Base-by-base conservation (phyloP, 30 jellyfish, hydroid and myxozoan species). In the Aurelia sp. region DNA sequence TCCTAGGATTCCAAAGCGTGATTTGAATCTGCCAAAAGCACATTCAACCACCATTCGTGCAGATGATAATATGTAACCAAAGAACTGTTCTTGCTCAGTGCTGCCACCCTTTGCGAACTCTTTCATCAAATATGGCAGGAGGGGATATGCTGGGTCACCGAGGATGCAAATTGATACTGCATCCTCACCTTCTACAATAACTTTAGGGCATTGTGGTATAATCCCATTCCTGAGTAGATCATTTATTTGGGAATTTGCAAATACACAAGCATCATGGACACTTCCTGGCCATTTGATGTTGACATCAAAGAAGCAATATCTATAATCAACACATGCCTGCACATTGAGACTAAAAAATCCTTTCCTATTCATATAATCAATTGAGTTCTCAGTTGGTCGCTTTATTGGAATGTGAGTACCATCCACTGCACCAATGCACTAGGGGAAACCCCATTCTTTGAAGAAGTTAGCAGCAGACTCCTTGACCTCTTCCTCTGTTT, bases 111-210 rank as follows among this genome's bases (percentile, higher is more conserved):
- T 62, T 33, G 79, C 80, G 60, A 60, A 78, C 62, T 78, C 89
- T 21, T 78, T 78, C 89, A 78, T 58, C 7, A 78, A 22, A 63
- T 58, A 78, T 12, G 80, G 89, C 50, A 78, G 78, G 50, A 78
- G 11, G 24, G 83, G 79, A 55, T 78, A 58, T 30, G 89, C 82
- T 58, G 89, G 89, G 55, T 76, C 88, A 6, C 88, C 88, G 53
- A 76, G 88, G 10, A 76, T 76, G 30, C 76, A 76, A 5, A 76
- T 38, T 4, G 80, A 84, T 27, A 76, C 78, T 51, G 76, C 63
- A 3, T 4, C 52, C 53, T 76, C 88, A 4, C 65, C 65, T 7
- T 55, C 78, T 0, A 76, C 88, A 76, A 76, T 55, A 4, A 76
- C 11, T 20, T n/a, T 55, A 1, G 13, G 88, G 59, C 85, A 79